Percentiles rank a stretch among this genome's conserved stretches.
Conservation (phyloP, 1,140 invertebrate genomes). For the Pectinophora gossypiella region DNA sequence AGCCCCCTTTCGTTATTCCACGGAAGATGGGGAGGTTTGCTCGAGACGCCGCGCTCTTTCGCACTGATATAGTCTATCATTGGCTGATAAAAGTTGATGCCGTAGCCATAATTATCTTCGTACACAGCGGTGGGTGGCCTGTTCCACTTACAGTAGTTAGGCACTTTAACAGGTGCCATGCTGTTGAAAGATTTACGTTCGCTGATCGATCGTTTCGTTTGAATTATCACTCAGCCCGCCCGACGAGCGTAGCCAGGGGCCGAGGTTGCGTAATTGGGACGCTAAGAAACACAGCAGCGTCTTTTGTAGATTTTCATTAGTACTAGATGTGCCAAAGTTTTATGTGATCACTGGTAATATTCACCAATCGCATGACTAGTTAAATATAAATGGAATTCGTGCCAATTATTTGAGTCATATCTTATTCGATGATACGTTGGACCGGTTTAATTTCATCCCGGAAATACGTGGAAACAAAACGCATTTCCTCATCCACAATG, state of each 20-base stretch:
- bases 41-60: conserved; percentile 65
- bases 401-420: conserved; percentile 43
- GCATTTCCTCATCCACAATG: too few species aligned
- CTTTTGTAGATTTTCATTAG: conserved; percentile 60
- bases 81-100: conserved; percentile 88
- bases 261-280: conserved; percentile 37
- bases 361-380: conserved; percentile 50
- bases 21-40: conserved; percentile 80
- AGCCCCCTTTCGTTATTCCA: conserved; percentile 83
- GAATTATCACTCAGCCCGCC: conserved; percentile 15
- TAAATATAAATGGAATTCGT: conserved; percentile 58
- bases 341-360: conserved; percentile 38
- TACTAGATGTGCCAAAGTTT: conserved; percentile 49
- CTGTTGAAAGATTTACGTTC: conserved; percentile 17
- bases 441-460: background rate
- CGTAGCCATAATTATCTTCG: conserved; percentile 86
- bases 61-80: conserved; percentile 88
- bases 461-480: background rate
- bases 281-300: conserved; percentile 26
- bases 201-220: conserved; percentile 16
- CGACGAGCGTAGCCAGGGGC: conserved; percentile 17
- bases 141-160: conserved; percentile 59
- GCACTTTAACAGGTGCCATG: conserved; percentile 59
- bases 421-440: conserved; percentile 3
- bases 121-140: conserved; percentile 82